These are phyloP conservation scores for Micronycteris hirsuta DNA, from an alignment of 2,113 vertebrate species.

Conservation along the genomic window DNA sequence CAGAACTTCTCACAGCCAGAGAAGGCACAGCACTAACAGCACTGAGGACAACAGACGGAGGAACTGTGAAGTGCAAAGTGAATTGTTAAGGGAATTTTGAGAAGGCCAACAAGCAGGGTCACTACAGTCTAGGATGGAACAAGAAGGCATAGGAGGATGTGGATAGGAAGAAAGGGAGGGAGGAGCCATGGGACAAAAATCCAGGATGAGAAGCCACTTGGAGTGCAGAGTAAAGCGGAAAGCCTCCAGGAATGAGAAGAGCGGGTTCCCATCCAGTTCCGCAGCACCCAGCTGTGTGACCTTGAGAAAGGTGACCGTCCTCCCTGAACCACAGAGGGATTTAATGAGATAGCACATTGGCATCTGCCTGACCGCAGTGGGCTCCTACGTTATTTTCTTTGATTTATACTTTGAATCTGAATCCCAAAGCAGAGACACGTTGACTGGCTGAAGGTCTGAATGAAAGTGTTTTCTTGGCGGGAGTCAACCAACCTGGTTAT, in stretches of 20 bases:
- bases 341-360: not conserved
- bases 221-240: not conserved
- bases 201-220: not conserved
- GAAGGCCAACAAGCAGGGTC: not conserved
- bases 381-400: not conserved
- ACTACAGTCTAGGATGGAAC: not conserved
- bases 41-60: not conserved
- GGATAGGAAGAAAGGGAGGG: not conserved
- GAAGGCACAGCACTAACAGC: not conserved
- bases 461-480: not conserved
- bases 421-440: not conserved
- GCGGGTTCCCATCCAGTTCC: not conserved
- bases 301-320: not conserved
- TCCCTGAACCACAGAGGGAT: not conserved
- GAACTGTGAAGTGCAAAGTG: rapidly evolving
- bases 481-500: not conserved
- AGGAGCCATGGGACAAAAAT: not conserved
- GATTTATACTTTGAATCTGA: not conserved
- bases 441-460: not conserved
- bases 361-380: not conserved
- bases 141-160: not conserved
- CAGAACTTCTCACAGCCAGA: not conserved
- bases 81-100: not conserved
- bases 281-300: not conserved
- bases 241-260: not conserved